Evolutionary conservation across 2,888 invertebrate genomes (phyloP).

Genomic region (Drosophila paranaensis): DNA sequence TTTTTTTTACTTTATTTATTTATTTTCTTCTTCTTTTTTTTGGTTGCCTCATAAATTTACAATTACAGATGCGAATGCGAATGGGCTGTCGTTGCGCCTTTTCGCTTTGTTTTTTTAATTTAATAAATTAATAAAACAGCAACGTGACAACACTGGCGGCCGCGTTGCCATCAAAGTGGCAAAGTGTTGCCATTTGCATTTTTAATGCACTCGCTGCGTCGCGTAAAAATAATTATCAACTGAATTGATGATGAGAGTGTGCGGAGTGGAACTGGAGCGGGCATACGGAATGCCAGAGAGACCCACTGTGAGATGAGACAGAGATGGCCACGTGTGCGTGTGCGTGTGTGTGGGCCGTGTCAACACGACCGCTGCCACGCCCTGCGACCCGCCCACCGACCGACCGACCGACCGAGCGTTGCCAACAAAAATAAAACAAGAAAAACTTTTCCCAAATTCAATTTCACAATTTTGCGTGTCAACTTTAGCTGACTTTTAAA

Average conservation of each 20-base stretch:
- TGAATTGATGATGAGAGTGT: slow-evolving; percentile 74
- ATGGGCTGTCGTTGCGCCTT: slow-evolving; percentile 30
- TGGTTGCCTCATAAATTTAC: slow-evolving; percentile 72
- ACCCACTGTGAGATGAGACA: slow-evolving; percentile 18
- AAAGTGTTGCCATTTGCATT: slow-evolving; percentile 83
- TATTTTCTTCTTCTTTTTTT: neutral
- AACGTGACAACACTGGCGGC: slow-evolving; percentile 75
- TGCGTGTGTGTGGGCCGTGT: slow-evolving; percentile 43
- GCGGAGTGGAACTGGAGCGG: slow-evolving; percentile 16
- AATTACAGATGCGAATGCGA: slow-evolving; percentile 70
- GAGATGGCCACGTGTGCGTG: slow-evolving; percentile 32
- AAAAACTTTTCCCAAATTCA: slow-evolving; percentile 59
- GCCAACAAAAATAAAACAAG: slow-evolving; percentile 35
- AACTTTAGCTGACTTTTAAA: slow-evolving; percentile 60
- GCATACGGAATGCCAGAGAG: slow-evolving; percentile 31
- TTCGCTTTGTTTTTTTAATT: slow-evolving; percentile 62
- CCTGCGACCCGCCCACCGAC: neutral
- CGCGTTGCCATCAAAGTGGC: slow-evolving; percentile 77
- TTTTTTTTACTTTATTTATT: slow-evolving; percentile 17
- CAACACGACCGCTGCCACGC: slow-evolving; percentile 53
- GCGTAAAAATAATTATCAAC: slow-evolving; percentile 82
- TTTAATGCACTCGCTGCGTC: slow-evolving; percentile 78
- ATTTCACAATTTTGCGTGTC: slow-evolving; percentile 76
- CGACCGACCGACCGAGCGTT: slow-evolving; percentile 5
- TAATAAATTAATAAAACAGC: slow-evolving; percentile 81